A percentile compares a stretch with the other conserved stretches of the same genome.
These are phyloP conservation scores for Ascidia mentula DNA, from an alignment of 23 tunicate species.

Conservation along the genomic window DNA sequence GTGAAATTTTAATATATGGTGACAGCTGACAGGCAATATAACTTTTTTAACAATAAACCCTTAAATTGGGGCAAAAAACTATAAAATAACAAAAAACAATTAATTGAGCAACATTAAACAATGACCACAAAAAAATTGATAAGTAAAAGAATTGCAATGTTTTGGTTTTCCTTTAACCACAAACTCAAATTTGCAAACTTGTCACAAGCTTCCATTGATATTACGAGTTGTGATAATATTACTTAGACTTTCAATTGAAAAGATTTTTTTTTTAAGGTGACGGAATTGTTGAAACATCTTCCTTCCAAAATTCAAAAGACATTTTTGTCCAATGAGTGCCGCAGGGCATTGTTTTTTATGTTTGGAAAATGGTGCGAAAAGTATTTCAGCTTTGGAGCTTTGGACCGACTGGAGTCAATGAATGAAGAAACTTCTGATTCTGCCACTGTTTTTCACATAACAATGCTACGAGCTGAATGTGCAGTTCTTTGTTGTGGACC, in stretches of 20 bases:
- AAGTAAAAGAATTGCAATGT: too few relatives aligned
- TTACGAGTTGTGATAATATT: too few relatives aligned
- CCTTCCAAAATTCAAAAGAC: conserved; percentile 19
- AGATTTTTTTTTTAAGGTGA: conserved; percentile 20
- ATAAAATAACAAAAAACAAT: too few relatives aligned
- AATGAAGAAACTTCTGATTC: not conserved
- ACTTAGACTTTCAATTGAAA: not conserved
- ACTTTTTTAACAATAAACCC: too few relatives aligned
- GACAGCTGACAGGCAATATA: too few relatives aligned
- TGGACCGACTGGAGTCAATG: conserved; percentile 22
- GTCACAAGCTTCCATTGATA: too few relatives aligned
- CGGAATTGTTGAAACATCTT: conserved; percentile 45
- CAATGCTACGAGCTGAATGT: conserved; percentile 69
- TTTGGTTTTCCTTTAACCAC: too few relatives aligned
- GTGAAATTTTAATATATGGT: too few relatives aligned
- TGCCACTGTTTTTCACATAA: conserved; percentile 26
- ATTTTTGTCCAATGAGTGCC: conserved; percentile 35
- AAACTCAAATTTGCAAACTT: too few relatives aligned
- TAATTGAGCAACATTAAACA: too few relatives aligned
- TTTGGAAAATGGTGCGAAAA: conserved; percentile 84
- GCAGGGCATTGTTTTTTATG: conserved; percentile 54
- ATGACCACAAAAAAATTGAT: too few relatives aligned
- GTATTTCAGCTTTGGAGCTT: conserved; percentile 21
- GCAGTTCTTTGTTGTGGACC: conserved; percentile 77
- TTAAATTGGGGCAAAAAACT: too few relatives aligned